These are phyloP conservation scores for Odiellus spinosus DNA, from an alignment of 2,888 invertebrate genomes.

Conservation along the genomic window DNA sequence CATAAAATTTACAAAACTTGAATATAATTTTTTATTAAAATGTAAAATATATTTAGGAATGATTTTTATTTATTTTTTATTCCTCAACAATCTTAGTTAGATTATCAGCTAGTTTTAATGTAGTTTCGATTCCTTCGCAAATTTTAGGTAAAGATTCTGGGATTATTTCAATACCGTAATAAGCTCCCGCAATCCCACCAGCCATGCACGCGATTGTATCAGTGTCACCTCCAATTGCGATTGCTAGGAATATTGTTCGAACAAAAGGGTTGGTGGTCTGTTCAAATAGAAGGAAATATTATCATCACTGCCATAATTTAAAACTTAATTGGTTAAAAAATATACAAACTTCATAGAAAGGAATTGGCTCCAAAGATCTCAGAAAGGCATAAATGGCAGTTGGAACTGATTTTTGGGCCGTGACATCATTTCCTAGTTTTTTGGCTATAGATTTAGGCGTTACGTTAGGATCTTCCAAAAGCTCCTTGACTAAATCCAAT, in stretches of 20 bases:
- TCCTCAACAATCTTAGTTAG: slow-evolving; percentile 12
- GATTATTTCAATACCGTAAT: slow-evolving; percentile 41
- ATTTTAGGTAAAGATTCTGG: slow-evolving; percentile 37
- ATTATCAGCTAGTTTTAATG: slow-evolving; percentile 37
- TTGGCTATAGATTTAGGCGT: no score
- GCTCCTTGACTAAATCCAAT: no score
- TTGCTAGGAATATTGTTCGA: slow-evolving; percentile 49
- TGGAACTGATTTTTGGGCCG: slow-evolving; percentile 51
- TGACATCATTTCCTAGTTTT: slow-evolving; percentile 41
- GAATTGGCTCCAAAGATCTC: not conserved
- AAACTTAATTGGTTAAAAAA: no score
- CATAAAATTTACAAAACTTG: no score
- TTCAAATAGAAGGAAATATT: not conserved
- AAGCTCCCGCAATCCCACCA: slow-evolving; percentile 34
- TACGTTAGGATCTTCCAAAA: no score
- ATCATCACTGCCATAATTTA: no score
- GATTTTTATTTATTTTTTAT: no score
- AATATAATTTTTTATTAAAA: no score
- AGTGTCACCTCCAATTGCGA: slow-evolving; percentile 56
- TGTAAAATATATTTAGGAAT: no score
- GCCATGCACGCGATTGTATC: slow-evolving; percentile 63
- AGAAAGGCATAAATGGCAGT: slow-evolving; percentile 55
- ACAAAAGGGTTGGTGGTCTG: slow-evolving; percentile 27
- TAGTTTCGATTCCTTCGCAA: slow-evolving; percentile 43
- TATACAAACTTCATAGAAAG: no score